A percentile compares a stretch with the other conserved stretches of the same genome.
Evolutionary conservation across 2,888 invertebrate genomes (phyloP).

Genomic region (Drosophila anomalata): DNA sequence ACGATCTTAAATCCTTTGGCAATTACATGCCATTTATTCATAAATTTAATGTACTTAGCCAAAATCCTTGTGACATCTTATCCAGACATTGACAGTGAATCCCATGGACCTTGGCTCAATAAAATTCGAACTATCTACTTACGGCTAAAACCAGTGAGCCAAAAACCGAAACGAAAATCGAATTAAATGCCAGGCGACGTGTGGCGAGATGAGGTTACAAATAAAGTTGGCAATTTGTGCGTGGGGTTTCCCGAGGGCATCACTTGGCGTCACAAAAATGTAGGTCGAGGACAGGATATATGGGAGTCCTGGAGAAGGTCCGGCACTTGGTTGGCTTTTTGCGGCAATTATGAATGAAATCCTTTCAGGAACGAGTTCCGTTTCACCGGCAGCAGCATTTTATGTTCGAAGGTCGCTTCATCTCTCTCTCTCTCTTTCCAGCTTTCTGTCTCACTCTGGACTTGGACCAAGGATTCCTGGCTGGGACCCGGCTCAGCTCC

Average conservation of each 20-base stretch:
- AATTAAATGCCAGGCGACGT: slow-evolving; percentile 40
- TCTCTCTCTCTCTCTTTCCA: neutral
- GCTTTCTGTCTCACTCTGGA: slow-evolving; percentile 32
- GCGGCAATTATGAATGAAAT: slow-evolving; percentile 75
- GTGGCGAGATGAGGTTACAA: slow-evolving; percentile 21
- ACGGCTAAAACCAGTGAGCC: slow-evolving; percentile 9
- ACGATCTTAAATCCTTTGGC: neutral
- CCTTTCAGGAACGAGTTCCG: slow-evolving; percentile 40
- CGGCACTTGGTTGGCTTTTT: slow-evolving; percentile 42
- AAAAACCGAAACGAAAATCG: slow-evolving; percentile 18
- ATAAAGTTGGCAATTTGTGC: slow-evolving; percentile 26
- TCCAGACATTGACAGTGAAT: slow-evolving; percentile 10
- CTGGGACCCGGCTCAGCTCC: slow-evolving; percentile 22
- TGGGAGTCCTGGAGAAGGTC: slow-evolving; percentile 20
- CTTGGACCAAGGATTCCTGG: slow-evolving; percentile 65
- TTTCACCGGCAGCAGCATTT: slow-evolving; percentile 19
- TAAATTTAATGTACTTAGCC: slow-evolving; percentile 6
- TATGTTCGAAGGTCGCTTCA: slow-evolving; percentile 21
- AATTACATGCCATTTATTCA: slow-evolving; percentile 24
- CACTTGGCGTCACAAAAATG: slow-evolving; percentile 25
- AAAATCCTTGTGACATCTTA: slow-evolving; percentile 14
- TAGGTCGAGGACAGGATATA: slow-evolving; percentile 60
- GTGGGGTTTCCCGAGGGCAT: slow-evolving; percentile 55
- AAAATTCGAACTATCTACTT: slow-evolving; percentile 23
- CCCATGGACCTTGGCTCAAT: slow-evolving; percentile 26